These are phyloP conservation scores for Muscidifurax raptorellus DNA, from an alignment of 1,140 invertebrate genomes.

Conservation along the genomic window DNA sequence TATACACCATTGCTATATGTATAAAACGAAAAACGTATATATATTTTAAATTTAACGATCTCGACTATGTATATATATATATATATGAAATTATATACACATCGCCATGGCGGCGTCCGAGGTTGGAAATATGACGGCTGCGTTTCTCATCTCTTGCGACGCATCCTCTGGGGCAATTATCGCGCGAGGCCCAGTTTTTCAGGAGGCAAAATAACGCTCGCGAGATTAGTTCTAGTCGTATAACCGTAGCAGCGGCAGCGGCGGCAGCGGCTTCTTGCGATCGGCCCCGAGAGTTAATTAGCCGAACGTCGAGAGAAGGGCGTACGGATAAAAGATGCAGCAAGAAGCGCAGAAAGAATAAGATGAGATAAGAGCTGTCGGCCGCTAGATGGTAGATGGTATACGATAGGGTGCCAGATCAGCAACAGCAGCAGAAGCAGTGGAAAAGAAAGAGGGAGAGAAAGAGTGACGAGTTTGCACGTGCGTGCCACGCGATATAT, in stretches of 20 bases:
- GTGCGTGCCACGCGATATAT: not conserved
- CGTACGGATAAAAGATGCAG: not conserved
- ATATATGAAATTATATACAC: too few species aligned
- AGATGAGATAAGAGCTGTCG: slow-evolving; percentile 1
- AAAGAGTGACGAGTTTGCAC: not conserved
- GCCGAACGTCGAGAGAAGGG: not conserved
- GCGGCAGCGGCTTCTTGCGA: not conserved
- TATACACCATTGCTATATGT: not conserved
- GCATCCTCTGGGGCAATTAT: not conserved
- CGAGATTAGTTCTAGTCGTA: slow-evolving; percentile 4
- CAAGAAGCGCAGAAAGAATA: too few species aligned
- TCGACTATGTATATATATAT: not conserved
- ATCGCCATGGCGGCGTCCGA: too few species aligned
- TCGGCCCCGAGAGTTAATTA: slow-evolving; percentile 6
- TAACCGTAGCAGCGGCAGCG: not conserved
- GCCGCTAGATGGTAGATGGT: not conserved
- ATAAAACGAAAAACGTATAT: too few species aligned
- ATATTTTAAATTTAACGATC: not conserved
- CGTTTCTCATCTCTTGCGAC: not conserved
- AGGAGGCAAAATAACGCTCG: not conserved
- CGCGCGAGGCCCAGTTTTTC: not conserved
- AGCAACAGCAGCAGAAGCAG: too few species aligned
- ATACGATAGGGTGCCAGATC: not conserved
- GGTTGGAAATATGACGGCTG: too few species aligned
- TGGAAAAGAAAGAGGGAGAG: not conserved